Conservation (phyloP, 2,113 vertebrate species). For the Sprattus sprattus region DNA sequence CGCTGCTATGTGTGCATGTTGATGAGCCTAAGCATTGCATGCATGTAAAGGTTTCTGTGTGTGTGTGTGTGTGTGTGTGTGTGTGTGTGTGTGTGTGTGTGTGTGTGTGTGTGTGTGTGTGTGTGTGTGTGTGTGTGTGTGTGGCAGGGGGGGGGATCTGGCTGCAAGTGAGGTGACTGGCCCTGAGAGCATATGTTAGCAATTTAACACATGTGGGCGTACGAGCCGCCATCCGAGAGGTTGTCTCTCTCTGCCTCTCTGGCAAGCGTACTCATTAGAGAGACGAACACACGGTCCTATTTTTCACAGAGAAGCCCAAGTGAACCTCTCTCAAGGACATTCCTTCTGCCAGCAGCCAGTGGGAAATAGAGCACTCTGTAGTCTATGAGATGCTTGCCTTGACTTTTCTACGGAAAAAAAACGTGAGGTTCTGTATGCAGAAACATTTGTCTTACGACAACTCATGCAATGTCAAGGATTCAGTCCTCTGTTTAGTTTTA, state of each 20-base stretch:
- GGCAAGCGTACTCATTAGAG: not conserved
- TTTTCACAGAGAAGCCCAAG: not conserved
- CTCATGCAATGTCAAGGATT: not conserved
- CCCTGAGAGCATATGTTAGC: conserved; percentile 15
- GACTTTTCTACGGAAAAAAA: not conserved
- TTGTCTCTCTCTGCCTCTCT: not conserved
- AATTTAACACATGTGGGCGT: conserved; percentile 24
- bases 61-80: no score
- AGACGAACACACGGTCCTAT: not conserved
- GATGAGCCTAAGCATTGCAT: not conserved
- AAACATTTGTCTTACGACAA: not conserved
- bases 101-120: no score
- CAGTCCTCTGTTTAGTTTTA: not conserved
- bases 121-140: no score
- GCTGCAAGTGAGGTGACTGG: conserved; percentile 15
- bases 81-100: no score
- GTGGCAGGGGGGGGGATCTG: not conserved
- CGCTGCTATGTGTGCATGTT: not conserved
- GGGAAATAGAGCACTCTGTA: conserved; percentile 17
- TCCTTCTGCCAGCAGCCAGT: conserved; percentile 32
- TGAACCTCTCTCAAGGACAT: conserved; percentile 14
- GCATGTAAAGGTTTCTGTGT: not conserved
- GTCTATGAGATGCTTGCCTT: not conserved
- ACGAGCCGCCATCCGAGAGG: not conserved
- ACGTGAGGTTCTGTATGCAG: no score